Percentiles rank a stretch among this genome's conserved stretches.
These are phyloP conservation scores for Pangasius macronema DNA, from an alignment of 2,797 vertebrate species.

Conservation along the genomic window DNA sequence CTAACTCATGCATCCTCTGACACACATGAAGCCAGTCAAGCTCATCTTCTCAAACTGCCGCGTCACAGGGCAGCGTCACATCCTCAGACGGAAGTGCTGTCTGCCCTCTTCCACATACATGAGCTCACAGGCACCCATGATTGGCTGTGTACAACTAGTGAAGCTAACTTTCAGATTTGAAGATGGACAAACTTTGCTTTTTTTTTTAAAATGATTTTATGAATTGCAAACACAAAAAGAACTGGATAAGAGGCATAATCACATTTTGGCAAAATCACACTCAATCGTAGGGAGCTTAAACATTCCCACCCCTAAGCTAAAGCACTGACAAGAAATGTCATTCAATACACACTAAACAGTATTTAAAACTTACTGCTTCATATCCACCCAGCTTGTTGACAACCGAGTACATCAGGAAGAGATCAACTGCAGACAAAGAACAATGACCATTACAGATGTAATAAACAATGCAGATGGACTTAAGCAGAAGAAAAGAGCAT, in stretches of 20 bases:
- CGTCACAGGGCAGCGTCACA: neutral
- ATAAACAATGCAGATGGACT: neutral
- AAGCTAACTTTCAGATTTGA: neutral
- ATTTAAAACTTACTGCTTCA: slow-evolving; percentile 68
- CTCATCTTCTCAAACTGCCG: neutral
- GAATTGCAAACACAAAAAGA: neutral
- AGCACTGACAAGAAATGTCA: too few relatives aligned
- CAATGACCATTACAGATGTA: neutral
- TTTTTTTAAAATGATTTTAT: too few relatives aligned
- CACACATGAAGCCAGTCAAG: too few relatives aligned
- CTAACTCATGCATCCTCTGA: too few relatives aligned
- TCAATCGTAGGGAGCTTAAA: neutral
- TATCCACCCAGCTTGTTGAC: slow-evolving; percentile 80
- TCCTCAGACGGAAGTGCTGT: neutral
- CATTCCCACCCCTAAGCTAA: neutral
- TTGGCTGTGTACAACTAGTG: neutral
- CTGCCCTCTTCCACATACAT: neutral
- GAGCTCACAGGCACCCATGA: too few relatives aligned
- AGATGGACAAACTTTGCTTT: neutral
- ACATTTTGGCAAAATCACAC: neutral
- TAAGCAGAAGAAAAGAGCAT: neutral
- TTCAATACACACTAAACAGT: neutral
- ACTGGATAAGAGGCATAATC: neutral
- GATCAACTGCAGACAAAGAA: slow-evolving; percentile 72
- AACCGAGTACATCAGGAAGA: slow-evolving; percentile 80